These are phyloP conservation scores for Empidonax traillii DNA, from an alignment of 2,113 vertebrate genomes.

Conservation along the genomic window DNA sequence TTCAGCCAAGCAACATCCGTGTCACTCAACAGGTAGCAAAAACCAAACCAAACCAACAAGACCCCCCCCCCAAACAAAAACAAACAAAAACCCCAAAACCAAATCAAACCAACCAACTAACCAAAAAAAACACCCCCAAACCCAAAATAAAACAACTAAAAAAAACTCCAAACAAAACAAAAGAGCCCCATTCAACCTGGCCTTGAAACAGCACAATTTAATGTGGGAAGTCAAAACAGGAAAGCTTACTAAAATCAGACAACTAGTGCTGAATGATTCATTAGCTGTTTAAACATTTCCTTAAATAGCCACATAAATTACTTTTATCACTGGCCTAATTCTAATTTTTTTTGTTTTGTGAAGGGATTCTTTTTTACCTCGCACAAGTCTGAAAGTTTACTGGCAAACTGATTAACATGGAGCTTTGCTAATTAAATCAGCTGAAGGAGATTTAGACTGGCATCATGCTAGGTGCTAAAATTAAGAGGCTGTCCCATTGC, in stretches of 20 bases:
- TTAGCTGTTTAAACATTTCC: slow-evolving; percentile 42
- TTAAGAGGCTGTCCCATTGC: slow-evolving; percentile 61
- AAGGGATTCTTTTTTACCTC: not conserved
- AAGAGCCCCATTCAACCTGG: too few relatives aligned
- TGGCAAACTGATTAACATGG: slow-evolving; percentile 64
- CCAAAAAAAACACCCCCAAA: too few relatives aligned
- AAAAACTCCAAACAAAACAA: not conserved
- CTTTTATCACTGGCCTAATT: slow-evolving; percentile 41
- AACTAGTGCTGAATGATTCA: slow-evolving; percentile 66
- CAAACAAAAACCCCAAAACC: too few relatives aligned
- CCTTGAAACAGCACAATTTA: slow-evolving; percentile 27
- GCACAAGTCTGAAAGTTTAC: slow-evolving; percentile 50
- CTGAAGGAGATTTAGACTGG: slow-evolving; percentile 63
- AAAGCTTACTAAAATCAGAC: slow-evolving; percentile 64
- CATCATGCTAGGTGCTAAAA: slow-evolving; percentile 46
- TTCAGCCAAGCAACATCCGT: not conserved
- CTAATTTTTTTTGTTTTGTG: slow-evolving; percentile 20
- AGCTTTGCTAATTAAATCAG: slow-evolving; percentile 72
- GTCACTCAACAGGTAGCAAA: accelerated
- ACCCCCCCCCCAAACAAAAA: too few relatives aligned
- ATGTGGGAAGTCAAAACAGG: slow-evolving; percentile 44
- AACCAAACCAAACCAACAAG: too few relatives aligned
- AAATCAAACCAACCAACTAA: too few relatives aligned
- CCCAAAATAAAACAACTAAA: too few relatives aligned
- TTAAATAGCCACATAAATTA: slow-evolving; percentile 36